Evolutionary conservation across 2,888 invertebrate genomes (phyloP).

Genomic region (Panzeria rudis): DNA sequence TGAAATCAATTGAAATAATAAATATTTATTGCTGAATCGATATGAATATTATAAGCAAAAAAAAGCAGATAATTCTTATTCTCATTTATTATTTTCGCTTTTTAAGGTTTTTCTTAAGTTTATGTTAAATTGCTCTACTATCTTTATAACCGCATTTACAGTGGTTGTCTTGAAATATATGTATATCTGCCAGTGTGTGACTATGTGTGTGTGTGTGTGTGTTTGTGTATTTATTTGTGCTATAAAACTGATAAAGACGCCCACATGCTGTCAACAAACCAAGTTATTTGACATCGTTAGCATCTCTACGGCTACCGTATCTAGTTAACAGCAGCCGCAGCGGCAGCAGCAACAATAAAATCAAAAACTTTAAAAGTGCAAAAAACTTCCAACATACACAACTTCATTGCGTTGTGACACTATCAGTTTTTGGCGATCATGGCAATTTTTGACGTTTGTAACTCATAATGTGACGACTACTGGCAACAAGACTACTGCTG

Average conservation of each 20-base stretch:
- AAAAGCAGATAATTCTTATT: conserved; percentile 1
- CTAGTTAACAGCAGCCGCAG: conserved; percentile 47
- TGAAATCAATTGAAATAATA: conserved; percentile 61
- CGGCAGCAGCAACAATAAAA: conserved; percentile 23
- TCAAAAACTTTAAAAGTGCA: conserved; percentile 26
- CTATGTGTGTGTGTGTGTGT: neutral
- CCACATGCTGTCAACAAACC: conserved; percentile 76
- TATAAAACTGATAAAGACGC: conserved; percentile 74
- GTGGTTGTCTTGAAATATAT: neutral
- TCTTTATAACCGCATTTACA: conserved; percentile 32
- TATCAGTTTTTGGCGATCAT: conserved; percentile 73
- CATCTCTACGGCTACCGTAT: conserved; percentile 67
- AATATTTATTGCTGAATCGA: conserved; percentile 52
- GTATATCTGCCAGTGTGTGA: neutral
- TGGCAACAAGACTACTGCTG: conserved; percentile 71
- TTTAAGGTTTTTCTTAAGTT: conserved; percentile 22
- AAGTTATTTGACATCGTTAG: conserved; percentile 70
- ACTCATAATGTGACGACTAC: conserved; percentile 73
- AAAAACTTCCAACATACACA: conserved; percentile 60
- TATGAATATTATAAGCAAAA: conserved; percentile 35
- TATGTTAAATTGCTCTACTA: conserved; percentile 58
- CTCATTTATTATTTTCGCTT: conserved; percentile 8
- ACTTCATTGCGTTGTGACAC: conserved; percentile 73
- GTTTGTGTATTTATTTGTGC: conserved; percentile 11
- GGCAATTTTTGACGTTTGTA: conserved; percentile 74